Evolutionary conservation across 2,113 vertebrate genomes (phyloP).

Genomic region (Lutjanus erythropterus): DNA sequence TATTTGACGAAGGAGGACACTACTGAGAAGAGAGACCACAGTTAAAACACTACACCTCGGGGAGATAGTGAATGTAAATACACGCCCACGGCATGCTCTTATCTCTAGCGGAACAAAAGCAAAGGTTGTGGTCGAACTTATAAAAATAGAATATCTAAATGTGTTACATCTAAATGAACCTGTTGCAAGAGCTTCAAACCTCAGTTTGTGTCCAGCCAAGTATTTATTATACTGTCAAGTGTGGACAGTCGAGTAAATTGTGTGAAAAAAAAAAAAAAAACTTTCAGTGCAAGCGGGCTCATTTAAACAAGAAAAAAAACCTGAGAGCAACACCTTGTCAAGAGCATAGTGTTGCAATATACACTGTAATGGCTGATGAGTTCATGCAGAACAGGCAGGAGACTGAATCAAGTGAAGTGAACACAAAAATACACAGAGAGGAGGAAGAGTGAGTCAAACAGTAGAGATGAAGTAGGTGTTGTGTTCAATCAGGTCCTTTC

Average conservation of each 20-base stretch:
- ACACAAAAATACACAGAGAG: not conserved
- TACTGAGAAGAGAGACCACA: constrained; percentile 49
- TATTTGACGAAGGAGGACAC: constrained; percentile 27
- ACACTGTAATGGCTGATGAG: not conserved
- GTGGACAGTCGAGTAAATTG: not conserved
- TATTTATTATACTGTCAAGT: not conserved
- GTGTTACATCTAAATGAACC: not conserved
- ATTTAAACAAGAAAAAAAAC: not conserved
- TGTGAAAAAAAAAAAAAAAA: not conserved
- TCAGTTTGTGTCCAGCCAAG: not conserved
- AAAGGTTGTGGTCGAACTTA: constrained; percentile 14
- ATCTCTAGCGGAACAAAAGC: constrained; percentile 44
- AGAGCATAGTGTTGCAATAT: not conserved
- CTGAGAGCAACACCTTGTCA: not conserved
- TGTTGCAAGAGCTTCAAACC: not conserved
- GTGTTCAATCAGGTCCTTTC: not conserved
- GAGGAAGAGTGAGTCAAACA: not conserved
- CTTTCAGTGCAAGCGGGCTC: not conserved
- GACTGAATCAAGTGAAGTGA: not conserved
- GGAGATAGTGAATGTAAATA: constrained; percentile 55
- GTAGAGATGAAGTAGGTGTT: not conserved
- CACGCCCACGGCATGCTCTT: constrained; percentile 25
- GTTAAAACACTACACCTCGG: constrained; percentile 21
- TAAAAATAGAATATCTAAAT: constrained; percentile 11
- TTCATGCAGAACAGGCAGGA: not conserved